phyloP scores from a whole-genome alignment of 2,888 invertebrate genomes.

The Coenonympha glycerion region DNA sequence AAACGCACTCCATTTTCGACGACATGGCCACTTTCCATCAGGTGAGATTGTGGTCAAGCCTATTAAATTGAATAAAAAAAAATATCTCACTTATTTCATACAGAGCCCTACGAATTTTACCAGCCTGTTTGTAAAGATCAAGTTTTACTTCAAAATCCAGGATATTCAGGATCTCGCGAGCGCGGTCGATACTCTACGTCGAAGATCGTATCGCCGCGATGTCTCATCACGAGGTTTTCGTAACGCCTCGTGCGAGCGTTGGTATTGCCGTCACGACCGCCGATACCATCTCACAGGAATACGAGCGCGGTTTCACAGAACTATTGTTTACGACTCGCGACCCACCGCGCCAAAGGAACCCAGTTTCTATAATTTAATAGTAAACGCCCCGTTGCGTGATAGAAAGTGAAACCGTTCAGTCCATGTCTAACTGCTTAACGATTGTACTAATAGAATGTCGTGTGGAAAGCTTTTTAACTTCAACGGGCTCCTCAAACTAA shows the following conservation, averaged over 20 bases:
- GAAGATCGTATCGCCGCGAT: slow-evolving; percentile 34
- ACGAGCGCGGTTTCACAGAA: slow-evolving; percentile 15
- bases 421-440: not conserved
- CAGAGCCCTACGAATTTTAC: not conserved
- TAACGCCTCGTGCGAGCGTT: slow-evolving; percentile 54
- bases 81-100: not conserved
- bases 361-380: slow-evolving; percentile 6
- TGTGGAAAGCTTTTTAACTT: too few species aligned
- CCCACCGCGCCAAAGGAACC: not conserved
- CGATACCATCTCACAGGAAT: slow-evolving; percentile 34
- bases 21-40: too few species aligned
- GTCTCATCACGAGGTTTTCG: slow-evolving; percentile 39
- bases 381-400: slow-evolving; percentile 9
- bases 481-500: too few species aligned
- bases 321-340: slow-evolving; percentile 16
- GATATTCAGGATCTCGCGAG: slow-evolving; percentile 12
- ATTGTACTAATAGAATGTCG: too few species aligned
- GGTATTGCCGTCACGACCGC: slow-evolving; percentile 58
- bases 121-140: not conserved
- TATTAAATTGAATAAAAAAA: too few species aligned
- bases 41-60: too few species aligned
- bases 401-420: slow-evolving; percentile 1
- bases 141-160: too few species aligned
- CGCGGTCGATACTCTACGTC: slow-evolving; percentile 11
- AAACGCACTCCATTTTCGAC: too few species aligned